phyloP scores from a whole-genome alignment of 2,797 vertebrate genomes.

The Echiichthys vipera region DNA sequence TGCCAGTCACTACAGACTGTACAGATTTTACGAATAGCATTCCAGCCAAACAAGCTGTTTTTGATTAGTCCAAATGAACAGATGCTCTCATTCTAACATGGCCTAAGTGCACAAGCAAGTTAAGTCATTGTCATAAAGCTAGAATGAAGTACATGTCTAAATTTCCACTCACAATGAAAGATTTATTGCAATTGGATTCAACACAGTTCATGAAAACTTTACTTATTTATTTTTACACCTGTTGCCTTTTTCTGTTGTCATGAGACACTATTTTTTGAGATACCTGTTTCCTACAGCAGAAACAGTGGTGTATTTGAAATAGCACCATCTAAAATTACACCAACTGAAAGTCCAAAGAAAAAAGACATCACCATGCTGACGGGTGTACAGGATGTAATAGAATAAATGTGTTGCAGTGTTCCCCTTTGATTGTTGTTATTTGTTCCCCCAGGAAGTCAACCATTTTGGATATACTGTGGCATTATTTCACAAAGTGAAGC shows the following conservation, averaged over 20 bases:
- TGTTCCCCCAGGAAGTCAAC: no score
- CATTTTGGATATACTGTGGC: no score
- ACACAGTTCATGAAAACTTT: slow-evolving; percentile 14
- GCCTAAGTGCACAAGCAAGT: background rate
- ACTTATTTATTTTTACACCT: slow-evolving; percentile 1
- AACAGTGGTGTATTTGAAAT: background rate
- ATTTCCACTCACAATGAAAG: slow-evolving; percentile 12
- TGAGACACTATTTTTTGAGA: slow-evolving; percentile 13
- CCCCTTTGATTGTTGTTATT: no score
- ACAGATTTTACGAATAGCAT: slow-evolving; percentile 41
- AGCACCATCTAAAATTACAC: slow-evolving; percentile 4
- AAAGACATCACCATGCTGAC: background rate
- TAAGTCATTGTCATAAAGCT: slow-evolving; percentile 23
- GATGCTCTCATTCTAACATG: slow-evolving; percentile 31
- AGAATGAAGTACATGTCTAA: slow-evolving; percentile 15
- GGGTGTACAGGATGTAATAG: no score
- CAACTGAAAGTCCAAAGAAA: background rate
- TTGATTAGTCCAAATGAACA: slow-evolving; percentile 51
- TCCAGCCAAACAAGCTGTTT: slow-evolving; percentile 56
- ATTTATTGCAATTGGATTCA: slow-evolving; percentile 19
- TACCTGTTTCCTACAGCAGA: slow-evolving; percentile 14
- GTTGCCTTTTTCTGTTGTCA: slow-evolving; percentile 9
- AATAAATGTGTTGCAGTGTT: no score
- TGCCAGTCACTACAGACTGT: slow-evolving; percentile 23
- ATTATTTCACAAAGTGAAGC: no score